A percentile compares a stretch with the other conserved stretches of the same genome.
Conservation (phyloP, 2,888 invertebrate genomes). For the Acholoe squamosa region DNA sequence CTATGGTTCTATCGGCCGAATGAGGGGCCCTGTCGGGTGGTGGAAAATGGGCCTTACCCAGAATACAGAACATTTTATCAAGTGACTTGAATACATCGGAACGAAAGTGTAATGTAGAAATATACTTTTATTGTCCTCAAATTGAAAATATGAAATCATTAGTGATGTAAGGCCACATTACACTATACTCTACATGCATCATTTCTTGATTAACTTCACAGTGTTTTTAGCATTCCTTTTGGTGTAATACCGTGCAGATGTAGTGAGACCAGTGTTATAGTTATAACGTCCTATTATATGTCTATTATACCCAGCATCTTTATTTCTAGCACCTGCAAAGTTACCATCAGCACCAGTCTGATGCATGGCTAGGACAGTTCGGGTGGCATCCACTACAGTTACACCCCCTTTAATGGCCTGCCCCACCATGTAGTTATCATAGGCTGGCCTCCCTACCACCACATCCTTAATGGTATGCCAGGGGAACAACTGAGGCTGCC, state of each 20-base stretch:
- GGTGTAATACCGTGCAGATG: constrained; percentile 11
- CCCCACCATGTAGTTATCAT: constrained; percentile 60
- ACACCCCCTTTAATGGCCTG: constrained; percentile 12
- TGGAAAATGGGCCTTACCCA: no score
- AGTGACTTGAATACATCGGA: no score
- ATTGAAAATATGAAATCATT: no score
- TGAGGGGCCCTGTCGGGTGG: no score
- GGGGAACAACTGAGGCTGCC: constrained; percentile 15
- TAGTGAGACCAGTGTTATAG: constrained; percentile 33
- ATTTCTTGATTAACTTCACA: background rate
- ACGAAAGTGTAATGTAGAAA: no score
- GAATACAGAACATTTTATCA: no score
- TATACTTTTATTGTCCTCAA: no score
- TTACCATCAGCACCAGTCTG: constrained; percentile 57
- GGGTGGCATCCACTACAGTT: constrained; percentile 36
- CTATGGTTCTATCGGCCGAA: no score
- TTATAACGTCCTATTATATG: constrained; percentile 25
- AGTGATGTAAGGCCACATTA: no score
- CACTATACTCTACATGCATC: background rate
- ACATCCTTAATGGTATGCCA: constrained; percentile 59
- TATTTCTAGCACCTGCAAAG: constrained; percentile 57
- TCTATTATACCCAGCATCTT: constrained; percentile 26
- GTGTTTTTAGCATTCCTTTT: background rate
- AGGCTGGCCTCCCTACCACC: constrained; percentile 60
- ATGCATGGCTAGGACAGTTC: constrained; percentile 45